phyloP scores from a whole-genome alignment of 1,140 invertebrate genomes.

The Ganaspis sp. region DNA sequence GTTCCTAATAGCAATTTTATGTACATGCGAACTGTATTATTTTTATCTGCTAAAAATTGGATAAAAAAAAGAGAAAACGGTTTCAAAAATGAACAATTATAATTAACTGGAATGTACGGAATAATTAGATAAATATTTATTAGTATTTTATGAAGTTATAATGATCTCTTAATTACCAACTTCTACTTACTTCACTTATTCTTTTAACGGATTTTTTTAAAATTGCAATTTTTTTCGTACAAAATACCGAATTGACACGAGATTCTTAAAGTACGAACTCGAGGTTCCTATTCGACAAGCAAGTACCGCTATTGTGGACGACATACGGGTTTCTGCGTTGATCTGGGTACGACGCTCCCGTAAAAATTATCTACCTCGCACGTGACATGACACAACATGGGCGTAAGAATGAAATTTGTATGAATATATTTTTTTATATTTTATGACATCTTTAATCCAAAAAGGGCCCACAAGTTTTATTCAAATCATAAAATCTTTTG shows the following conservation, averaged over 20 bases:
- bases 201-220: too few species aligned
- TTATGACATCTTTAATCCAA: constrained; percentile 2
- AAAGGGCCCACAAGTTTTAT: background rate
- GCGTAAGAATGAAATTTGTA: constrained; percentile 1
- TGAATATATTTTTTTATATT: constrained; percentile 16
- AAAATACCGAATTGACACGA: constrained; percentile 62
- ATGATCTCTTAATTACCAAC: too few species aligned
- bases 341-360: constrained; percentile 57
- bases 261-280: constrained; percentile 51
- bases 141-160: too few species aligned
- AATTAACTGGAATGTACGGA: too few species aligned
- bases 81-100: too few species aligned
- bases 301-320: constrained; percentile 72
- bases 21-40: background rate
- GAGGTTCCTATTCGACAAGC: constrained; percentile 37
- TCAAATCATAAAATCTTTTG: too few species aligned
- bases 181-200: background rate
- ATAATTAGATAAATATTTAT: too few species aligned
- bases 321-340: constrained; percentile 67
- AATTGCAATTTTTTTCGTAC: too few species aligned
- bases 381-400: constrained; percentile 54
- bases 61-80: too few species aligned
- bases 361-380: constrained; percentile 57
- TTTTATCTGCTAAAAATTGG: too few species aligned
- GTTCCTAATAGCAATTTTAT: background rate